A percentile compares a stretch with the other conserved stretches of the same genome.
Evolutionary conservation across 2,797 vertebrate species (phyloP).

Genomic region (Cynodonichthys magdalenae): DNA sequence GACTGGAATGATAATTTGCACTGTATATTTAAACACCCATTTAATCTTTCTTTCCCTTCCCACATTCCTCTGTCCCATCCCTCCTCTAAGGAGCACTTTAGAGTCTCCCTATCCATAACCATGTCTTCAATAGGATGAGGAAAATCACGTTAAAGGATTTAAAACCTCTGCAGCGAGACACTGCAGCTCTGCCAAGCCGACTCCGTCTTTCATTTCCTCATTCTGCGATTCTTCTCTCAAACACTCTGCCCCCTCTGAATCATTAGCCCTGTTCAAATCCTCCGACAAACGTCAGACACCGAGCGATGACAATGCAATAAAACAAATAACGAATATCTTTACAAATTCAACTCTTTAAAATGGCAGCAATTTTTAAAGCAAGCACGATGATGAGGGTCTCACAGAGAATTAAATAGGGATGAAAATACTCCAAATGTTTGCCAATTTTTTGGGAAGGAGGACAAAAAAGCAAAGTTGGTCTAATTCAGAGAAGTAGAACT

Average conservation of each 20-base stretch:
- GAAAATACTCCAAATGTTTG: constrained; percentile 19
- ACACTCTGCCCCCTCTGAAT: constrained; percentile 52
- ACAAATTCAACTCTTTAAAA: constrained; percentile 7
- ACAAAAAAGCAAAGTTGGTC: constrained; percentile 15
- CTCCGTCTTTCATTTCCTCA: constrained; percentile 57
- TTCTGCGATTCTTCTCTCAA: constrained; percentile 48
- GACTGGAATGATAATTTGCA: constrained; percentile 59
- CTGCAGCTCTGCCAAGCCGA: constrained; percentile 67
- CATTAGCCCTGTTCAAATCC: constrained; percentile 51
- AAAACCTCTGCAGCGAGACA: constrained; percentile 75
- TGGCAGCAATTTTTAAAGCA: neutral
- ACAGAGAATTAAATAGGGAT: constrained; percentile 24
- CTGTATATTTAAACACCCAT: constrained; percentile 66
- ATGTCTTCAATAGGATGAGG: constrained; percentile 80
- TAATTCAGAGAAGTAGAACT: constrained; percentile 35
- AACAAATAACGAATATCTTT: constrained; percentile 21
- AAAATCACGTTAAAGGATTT: constrained; percentile 83
- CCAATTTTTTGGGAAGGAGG: constrained; percentile 18
- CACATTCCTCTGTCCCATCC: constrained; percentile 42
- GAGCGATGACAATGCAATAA: constrained; percentile 37
- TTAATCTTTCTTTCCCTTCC: constrained; percentile 61
- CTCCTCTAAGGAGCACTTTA: constrained; percentile 61
- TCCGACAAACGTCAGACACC: constrained; percentile 50
- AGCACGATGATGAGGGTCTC: constrained; percentile 19
- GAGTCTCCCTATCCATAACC: constrained; percentile 69